These are phyloP conservation scores for Alfaro cultratus DNA, from an alignment of 2,797 vertebrate genomes.

Conservation along the genomic window DNA sequence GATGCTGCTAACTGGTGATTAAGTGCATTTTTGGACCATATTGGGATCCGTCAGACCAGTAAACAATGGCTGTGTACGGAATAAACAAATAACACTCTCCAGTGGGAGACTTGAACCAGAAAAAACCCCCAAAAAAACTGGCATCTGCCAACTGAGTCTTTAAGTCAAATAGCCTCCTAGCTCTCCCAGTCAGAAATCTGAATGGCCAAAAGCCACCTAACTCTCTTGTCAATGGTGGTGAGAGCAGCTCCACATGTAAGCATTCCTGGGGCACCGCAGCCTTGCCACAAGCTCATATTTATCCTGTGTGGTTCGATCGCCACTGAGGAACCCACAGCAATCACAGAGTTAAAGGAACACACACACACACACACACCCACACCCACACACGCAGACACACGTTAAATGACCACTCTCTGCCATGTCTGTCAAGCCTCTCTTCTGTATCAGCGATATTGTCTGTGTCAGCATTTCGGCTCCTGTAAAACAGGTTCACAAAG, in stretches of 20 bases:
- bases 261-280: conserved; percentile 80
- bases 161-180: conserved; percentile 70
- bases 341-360: conserved; percentile 76
- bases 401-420: conserved; percentile 36
- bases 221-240: conserved; percentile 83
- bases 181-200: conserved; percentile 73
- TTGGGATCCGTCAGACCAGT: conserved; percentile 63
- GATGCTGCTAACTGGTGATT: conserved; percentile 71
- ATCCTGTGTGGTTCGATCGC: conserved; percentile 81
- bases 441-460: conserved; percentile 57
- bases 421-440: conserved; percentile 57
- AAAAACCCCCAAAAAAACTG: conserved; percentile 55
- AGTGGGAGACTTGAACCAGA: conserved; percentile 64
- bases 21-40: conserved; percentile 70
- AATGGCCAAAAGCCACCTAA: conserved; percentile 79
- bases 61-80: conserved; percentile 71
- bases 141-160: conserved; percentile 54
- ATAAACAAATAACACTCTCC: conserved; percentile 79
- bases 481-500: conserved; percentile 57
- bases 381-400: conserved; percentile 60
- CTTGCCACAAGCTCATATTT: conserved; percentile 84
- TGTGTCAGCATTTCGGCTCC: conserved; percentile 57
- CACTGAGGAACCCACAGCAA: conserved; percentile 76
- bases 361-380: conserved; percentile 63
- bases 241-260: conserved; percentile 80